Evolutionary conservation across 2,888 invertebrate genomes (phyloP), one percentile per base, ranked within the genome.

Genomic region (Platycheirus albimanus): DNA sequence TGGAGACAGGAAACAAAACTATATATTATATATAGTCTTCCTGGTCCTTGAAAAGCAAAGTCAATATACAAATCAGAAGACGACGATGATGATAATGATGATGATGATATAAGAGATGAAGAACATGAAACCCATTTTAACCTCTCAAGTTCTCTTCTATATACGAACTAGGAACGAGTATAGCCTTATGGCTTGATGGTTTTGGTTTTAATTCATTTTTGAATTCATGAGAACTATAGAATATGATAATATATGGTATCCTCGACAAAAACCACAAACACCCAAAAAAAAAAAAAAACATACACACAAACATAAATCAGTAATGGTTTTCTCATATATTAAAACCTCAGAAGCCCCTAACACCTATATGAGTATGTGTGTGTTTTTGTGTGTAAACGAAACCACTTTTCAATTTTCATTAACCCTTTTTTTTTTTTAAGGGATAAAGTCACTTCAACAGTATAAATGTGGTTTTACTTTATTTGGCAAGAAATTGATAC

Each of bases 311-410:
- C 28, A 56, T 64, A 64, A 49, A 74, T 66, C 56, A 66, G 61
- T 61, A 79, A 79, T 79, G 47, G 72, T 61, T 63, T 72, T 67
- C 33, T 61, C 72, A 33, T 33, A 72, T 67, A 72, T 72, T 20
- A 52, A 66, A 71, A 36, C 70, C 70, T 3, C 51, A 36, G n/a
- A 38, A 38, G 38, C 56, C 38, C 20, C 20, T 24, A 36, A 38
- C 28, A 47, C 38, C 33, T 41, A 71, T 28, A 43, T 30, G n/a
- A n/a, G 20, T 33, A 52, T 24, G 36, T 33, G 30, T 43, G 10
- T 41, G 1, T 63, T 30, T 61, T 5, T 33, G 5, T 33, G 8
- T 8, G 30, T 33, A 33, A 33, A 33, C 30, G 3, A 33, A 6
- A 33, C 5, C 8, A 4, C 30, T 8, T 8, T 6, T 33, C 7